phyloP scores from a whole-genome alignment of 2,113 vertebrate species.

The Atractosteus spatula region DNA sequence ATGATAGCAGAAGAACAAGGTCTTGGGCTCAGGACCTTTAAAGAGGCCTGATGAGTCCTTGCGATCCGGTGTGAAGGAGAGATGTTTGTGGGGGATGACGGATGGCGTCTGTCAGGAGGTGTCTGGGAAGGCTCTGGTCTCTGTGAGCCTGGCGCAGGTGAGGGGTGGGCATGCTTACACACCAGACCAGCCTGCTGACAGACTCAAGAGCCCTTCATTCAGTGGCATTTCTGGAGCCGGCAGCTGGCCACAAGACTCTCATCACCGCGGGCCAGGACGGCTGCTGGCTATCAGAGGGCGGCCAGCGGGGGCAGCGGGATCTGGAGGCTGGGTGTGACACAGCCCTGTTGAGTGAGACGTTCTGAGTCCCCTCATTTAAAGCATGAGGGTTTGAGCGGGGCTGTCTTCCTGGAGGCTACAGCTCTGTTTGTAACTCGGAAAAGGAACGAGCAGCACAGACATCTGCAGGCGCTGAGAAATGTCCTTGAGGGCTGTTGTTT shows the following conservation, averaged over 20 bases:
- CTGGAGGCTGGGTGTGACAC: constrained; percentile 14
- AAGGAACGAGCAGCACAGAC: no score
- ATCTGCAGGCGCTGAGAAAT: no score
- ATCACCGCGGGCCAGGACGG: constrained; percentile 18
- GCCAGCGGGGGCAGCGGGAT: constrained; percentile 26
- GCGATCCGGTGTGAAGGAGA: constrained; percentile 11
- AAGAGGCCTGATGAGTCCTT: constrained; percentile 3
- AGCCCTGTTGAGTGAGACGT: constrained; percentile 36
- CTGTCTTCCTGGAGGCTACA: neutral
- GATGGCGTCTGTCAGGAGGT: constrained; percentile 6
- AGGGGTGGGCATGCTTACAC: constrained; percentile 32
- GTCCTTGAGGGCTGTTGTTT: no score
- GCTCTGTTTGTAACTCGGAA: neutral
- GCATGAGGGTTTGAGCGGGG: neutral
- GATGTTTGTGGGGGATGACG: constrained; percentile 9
- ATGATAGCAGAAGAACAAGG: neutral
- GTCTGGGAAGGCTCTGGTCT: constrained; percentile 9
- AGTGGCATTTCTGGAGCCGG: constrained; percentile 45
- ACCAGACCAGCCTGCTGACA: constrained; percentile 41
- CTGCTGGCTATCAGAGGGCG: constrained; percentile 23
- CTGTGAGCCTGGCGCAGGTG: constrained; percentile 35
- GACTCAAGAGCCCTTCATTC: constrained; percentile 49
- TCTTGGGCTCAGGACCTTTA: constrained; percentile 4
- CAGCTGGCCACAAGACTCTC: constrained; percentile 23
- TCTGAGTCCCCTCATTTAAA: constrained; percentile 15